Base-by-base conservation (phyloP, 2,113 vertebrate genomes). In the Pimephales promelas region DNA sequence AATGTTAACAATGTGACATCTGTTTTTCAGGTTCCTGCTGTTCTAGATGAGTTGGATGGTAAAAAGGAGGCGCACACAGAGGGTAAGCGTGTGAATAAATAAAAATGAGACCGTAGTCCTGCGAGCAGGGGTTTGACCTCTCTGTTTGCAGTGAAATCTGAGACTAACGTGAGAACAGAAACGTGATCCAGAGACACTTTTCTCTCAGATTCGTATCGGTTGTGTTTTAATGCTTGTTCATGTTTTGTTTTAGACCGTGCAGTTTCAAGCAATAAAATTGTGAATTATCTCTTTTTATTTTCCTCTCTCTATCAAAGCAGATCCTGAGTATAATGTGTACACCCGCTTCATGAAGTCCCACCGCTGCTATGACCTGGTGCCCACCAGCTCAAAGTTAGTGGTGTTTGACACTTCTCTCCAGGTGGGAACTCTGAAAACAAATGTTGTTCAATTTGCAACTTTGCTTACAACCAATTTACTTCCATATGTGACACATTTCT, bases 361-460 rank as follows among this genome's bases (percentile, higher is more conserved):
- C 83, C 95, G 96, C 73, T 99, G 97, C 92, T 99, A 99, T 61
- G 98, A 99, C 90, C 95, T 99, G 18, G 97, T 99, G 86, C 98
- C 98, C 59, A 99, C 97, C 81, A 99, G 98, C 90, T 99, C 98
- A 89, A 99, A 99, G 89, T 90, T 99, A 81, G 97, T 99, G n/a
- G 97, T 99, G 16, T 99, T 99, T 83, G 98, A 99, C 89, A 98
- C 96, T 0, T 99, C 98, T 61, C 93, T 99, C 77, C 97, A 98
- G 96, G 98, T 98, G 7, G 45, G 71, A 28, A 9, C 8, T 47
- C 43, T 52, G 2, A 74, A 47, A 13, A 26, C 45, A 49, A 28
- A 73, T 26, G 24, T 28, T 73, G 1, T 9, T 20, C 20, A 34
- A 36, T 22, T 9, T 68, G 64, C 26, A 40, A 11, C 4, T 18